phyloP scores from a whole-genome alignment of 2,888 invertebrate genomes.

The Syrista parreyssii region DNA sequence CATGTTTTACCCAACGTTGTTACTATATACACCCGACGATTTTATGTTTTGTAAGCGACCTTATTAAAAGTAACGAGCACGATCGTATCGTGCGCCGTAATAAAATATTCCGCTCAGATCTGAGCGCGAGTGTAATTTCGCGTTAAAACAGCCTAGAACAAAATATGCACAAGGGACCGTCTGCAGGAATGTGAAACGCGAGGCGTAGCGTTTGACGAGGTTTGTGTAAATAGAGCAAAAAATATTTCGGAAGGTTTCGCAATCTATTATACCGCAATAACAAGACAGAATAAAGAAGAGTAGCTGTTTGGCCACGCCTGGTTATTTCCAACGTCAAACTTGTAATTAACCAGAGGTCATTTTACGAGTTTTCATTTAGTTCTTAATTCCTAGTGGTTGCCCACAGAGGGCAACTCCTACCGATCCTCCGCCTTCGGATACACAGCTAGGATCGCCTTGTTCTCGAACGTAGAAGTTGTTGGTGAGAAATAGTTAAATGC shows the following conservation, averaged over 20 bases:
- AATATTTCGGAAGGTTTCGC: not conserved
- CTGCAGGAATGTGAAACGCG: not conserved
- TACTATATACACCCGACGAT: conserved; percentile 35
- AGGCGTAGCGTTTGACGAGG: not conserved
- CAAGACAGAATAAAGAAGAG: not conserved
- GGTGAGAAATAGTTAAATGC: not conserved
- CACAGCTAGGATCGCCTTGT: not conserved
- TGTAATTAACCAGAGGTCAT: not conserved
- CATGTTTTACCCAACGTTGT: conserved; percentile 37
- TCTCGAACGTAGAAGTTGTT: not conserved
- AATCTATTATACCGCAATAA: not conserved
- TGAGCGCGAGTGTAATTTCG: not conserved
- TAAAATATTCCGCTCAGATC: conserved; percentile 43
- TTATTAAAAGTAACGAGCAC: conserved; percentile 56
- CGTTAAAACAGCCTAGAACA: not conserved
- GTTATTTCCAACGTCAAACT: not conserved
- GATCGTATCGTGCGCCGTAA: conserved; percentile 39
- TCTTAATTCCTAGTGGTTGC: not conserved
- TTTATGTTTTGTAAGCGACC: conserved; percentile 49
- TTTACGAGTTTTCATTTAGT: not conserved
- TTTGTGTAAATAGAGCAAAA: not conserved
- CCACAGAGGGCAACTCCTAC: not conserved
- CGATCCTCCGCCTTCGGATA: not conserved
- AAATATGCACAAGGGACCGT: not conserved
- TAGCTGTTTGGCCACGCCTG: not conserved